Base-by-base conservation (phyloP, 2,113 vertebrate species). In the Prochilodus magdalenae region DNA sequence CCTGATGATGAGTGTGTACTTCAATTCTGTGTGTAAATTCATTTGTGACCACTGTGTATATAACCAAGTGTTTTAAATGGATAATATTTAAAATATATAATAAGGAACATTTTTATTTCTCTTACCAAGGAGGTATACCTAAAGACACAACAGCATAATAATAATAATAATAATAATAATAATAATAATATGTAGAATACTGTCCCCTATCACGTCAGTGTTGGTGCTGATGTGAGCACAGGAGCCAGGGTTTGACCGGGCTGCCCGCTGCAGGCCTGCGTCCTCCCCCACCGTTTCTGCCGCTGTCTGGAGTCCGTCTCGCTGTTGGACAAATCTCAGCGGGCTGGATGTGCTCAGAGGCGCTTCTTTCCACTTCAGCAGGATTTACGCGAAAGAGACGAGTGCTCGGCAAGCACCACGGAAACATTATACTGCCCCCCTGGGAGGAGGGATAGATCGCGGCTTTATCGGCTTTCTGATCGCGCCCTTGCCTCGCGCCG, bases 391-490 rank as follows among this genome's bases (percentile, higher is more conserved):
- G 84, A 80, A 78, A 65, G 80, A 87, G 84, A 83, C 57, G 73
- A 87, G 84, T 82, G 80, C 84, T 84, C 73, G 27, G 76, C 44
- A 60, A 82, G 79, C 73, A 47, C 81, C 75, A 33, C 73, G 73
- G 83, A 87, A 83, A 85, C 86, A 87, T 87, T 83, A 85, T 78
- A 81, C 60, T 40, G 24, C 62, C 83, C 77, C 83, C 76, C 59
- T 14, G 81, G 78, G 81, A 77, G 11, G 20, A 12, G 10, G 67
- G 74, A 77, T 67, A 60, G 74, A 87, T 87, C 83, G 67, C 57
- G 62, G 63, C 76, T 77, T 78, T 85, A 87, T 87, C 83, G 83
- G 55, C 75, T 81, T 83, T 83, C 66, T 83, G 78, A 87, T 87
- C 86, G 55, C 27, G 75, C 76, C 78, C 33, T 63, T 40, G 51